Base-by-base conservation (phyloP, 2,888 invertebrate species). In the Taenaris catops region DNA sequence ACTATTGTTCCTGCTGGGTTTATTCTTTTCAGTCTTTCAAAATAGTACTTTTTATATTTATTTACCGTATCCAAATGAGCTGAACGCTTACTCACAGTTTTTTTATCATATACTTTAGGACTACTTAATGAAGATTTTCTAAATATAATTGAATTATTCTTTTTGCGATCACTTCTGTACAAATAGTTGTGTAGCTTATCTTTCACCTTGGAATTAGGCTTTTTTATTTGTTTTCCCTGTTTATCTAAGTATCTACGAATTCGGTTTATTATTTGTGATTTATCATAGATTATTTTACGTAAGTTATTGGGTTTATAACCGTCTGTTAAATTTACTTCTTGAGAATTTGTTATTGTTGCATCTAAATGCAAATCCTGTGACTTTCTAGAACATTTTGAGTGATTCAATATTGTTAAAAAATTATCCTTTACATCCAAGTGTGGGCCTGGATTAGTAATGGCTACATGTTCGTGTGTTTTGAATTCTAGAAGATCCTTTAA, bases 401-500 rank as follows among this genome's bases (percentile, higher is more conserved):
- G 27, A 10, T 36, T 26, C 10, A 38, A 47, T 27, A 54, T 52
- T 23, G 53, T 49, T 3, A 80, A 51, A 33, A 71, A 63, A 50
- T 62, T 63, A 17, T 78, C 64, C 24, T 59, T 54, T 17, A 72
- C 38, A 42, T 75, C 66, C 23, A 86, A 57, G 45, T 74, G 57
- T 8, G 65, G 41, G 4, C 86, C 86, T 24, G 86, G 84, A 56
- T 80, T 83, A 19, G 41, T 34, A 43, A 70, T 70, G 4, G 46
- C 16, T 4, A 79, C 36, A 1, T 54, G 18, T 52, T 83, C 80
- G 24, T 54, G 38, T 1, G 34, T 33, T 45, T 89, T 84, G 44
- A 90, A 89, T 48, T 92, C 90, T 12, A 94, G 70, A 6, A 94
- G 71, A 48, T 92, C 90, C 58, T 88, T 90, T 23, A 95, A 68